A percentile compares a stretch with the other conserved stretches of the same genome.
Evolutionary conservation across 1,140 invertebrate species (phyloP).

Genomic region (Acromyrmex echinatior): DNA sequence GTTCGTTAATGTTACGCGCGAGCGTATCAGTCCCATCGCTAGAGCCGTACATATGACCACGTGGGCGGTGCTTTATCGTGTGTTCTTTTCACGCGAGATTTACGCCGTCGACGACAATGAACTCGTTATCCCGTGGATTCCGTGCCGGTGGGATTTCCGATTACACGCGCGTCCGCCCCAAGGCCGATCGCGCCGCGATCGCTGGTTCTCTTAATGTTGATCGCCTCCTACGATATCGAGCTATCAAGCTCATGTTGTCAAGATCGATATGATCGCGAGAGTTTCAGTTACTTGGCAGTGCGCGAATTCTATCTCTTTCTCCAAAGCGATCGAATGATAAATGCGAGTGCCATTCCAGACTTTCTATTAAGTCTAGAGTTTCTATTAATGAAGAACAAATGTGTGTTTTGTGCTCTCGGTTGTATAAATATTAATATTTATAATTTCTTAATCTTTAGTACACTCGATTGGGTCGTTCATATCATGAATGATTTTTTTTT

Average conservation of each 20-base stretch:
- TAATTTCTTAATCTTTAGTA: too few relatives aligned
- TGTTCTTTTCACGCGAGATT: constrained; percentile 69
- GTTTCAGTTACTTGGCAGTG: constrained; percentile 6
- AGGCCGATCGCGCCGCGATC: constrained; percentile 32
- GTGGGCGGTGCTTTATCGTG: constrained; percentile 57
- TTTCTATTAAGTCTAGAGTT: neutral
- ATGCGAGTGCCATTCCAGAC: neutral
- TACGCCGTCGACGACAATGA: constrained; percentile 77
- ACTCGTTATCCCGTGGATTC: constrained; percentile 76
- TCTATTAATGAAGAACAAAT: constrained; percentile 5
- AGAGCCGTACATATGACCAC: constrained; percentile 45
- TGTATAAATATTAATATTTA: neutral
- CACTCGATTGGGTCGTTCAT: too few relatives aligned
- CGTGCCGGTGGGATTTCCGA: constrained; percentile 60
- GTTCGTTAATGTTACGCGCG: neutral
- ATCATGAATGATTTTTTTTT: too few relatives aligned
- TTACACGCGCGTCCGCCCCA: constrained; percentile 48
- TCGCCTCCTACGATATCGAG: constrained; percentile 12
- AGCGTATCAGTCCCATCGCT: constrained; percentile 48
- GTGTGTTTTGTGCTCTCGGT: too few relatives aligned
- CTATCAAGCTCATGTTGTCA: constrained; percentile 17
- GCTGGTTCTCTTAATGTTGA: constrained; percentile 21
- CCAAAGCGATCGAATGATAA: constrained; percentile 17
- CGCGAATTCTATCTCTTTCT: constrained; percentile 12
- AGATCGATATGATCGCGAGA: constrained; percentile 50